phyloP scores from a whole-genome alignment of 2,888 invertebrate species.

The Desoria tigrina region DNA sequence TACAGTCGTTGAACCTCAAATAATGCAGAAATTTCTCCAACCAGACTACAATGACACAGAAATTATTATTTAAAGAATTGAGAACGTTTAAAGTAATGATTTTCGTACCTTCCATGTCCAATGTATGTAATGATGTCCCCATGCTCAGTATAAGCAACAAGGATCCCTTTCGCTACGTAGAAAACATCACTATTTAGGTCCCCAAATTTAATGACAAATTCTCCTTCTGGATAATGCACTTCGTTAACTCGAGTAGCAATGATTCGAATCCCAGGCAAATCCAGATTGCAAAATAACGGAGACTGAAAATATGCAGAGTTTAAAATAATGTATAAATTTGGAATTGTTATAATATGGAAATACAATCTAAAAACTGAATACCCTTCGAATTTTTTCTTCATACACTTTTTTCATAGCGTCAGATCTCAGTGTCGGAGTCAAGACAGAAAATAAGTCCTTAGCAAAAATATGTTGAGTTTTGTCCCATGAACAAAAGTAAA shows the following conservation, averaged over 20 bases:
- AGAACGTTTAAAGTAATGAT: not conserved
- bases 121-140: slow-evolving; percentile 48
- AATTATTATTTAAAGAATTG: not conserved
- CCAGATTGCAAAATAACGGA: slow-evolving; percentile 34
- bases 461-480: slow-evolving; percentile 43
- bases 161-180: slow-evolving; percentile 47
- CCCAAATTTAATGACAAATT: slow-evolving; percentile 48
- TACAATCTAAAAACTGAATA: too few relatives aligned
- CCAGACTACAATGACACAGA: slow-evolving; percentile 28
- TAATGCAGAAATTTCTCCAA: slow-evolving; percentile 48
- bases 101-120: slow-evolving; percentile 45
- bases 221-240: slow-evolving; percentile 49
- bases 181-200: slow-evolving; percentile 48
- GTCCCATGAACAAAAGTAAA: slow-evolving; percentile 48
- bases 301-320: slow-evolving; percentile 26
- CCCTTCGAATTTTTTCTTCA: slow-evolving; percentile 35
- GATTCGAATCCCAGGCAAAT: slow-evolving; percentile 46
- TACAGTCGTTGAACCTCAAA: slow-evolving; percentile 44
- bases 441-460: slow-evolving; percentile 38
- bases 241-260: slow-evolving; percentile 40
- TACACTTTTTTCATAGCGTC: slow-evolving; percentile 50
- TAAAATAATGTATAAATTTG: not conserved
- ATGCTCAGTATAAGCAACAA: slow-evolving; percentile 41
- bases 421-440: slow-evolving; percentile 47
- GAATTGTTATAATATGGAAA: too few relatives aligned